Evolutionary conservation across 2,797 vertebrate species (phyloP), one percentile per base, ranked within the genome.

Genomic region (Adrianichthys oophorus): DNA sequence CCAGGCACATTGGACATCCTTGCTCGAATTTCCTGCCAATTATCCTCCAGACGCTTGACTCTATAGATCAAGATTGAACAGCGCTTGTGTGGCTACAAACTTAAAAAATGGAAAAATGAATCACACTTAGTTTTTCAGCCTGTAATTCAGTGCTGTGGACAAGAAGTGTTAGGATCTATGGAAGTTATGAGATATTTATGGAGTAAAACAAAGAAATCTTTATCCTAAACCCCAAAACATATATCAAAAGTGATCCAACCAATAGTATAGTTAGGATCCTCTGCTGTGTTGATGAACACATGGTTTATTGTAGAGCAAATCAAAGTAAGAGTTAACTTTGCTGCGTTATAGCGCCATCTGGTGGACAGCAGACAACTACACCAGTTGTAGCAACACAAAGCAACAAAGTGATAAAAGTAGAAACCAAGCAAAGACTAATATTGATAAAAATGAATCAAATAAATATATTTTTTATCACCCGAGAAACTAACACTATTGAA

Each of bases 261-360:
- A 57, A 13, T 40, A 32, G 58, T 71, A 64, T 15, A 53, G n/a
- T 43, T 44, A 15, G 47, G 43, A 41, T 65, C 21, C 18, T 57
- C 23, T 68, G 56, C 56, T 53, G 52, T 66, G 37, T 44, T 56
- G 58, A 19, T 56, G 26, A 59, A 62, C 24, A 59, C 24, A 74
- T 51, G 41, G 19, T 19, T 19, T 50, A 45, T 47, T 68, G 63
- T 56, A 40, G 65, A 57, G 56, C 41, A 79, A 68, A 65, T 57
- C 62, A 64, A 65, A 79, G 46, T 45, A 42, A 64, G 56, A 67
- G 21, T 0, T 1, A 13, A 18, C 41, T 43, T 19, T 55, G 56
- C 48, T 67, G 68, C 71, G 57, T 67, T 74, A 43, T 76, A 86
- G 75, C 85, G 85, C 82, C 89, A 84, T 78, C 88, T 84, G 49